Base-by-base conservation (phyloP, 1,140 invertebrate genomes). In the Vollenhovia emeryi region DNA sequence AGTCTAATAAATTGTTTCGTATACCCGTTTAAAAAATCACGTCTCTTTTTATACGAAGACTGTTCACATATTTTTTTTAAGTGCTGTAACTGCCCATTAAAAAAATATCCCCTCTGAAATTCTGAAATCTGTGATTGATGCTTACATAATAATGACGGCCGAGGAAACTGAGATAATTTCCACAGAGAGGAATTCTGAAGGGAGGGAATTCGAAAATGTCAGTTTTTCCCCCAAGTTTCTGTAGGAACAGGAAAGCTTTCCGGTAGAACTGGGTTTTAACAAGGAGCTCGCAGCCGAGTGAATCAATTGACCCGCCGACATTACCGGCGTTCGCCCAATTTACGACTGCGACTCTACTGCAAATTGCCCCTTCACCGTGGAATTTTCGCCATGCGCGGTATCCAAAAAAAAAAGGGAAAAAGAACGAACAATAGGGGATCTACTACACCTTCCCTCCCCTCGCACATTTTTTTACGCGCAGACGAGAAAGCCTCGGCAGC, bases 291-390 rank as follows among this genome's bases (percentile, higher is more conserved):
- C 40, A 40, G 27, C 18, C 30, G 40, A 64, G 40, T 78, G 59
- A 78, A 78, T 62, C 59, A 50, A 78, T 78, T 78, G 74, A 64
- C 27, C 40, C 75, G 24, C 33, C 43, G 43, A 66, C 43, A 50
- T 79, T 66, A 79, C 27, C 5, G 21, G 24, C 60, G 21, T 66
- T 50, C 75, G 43, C 24, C 7, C 43, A 66, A 66, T 79, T 79
- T 79, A 66, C 30, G 8, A 13, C 27, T 24, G 40, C n/a, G 27
- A 27, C 30, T 48, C 57, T 48, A 11, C 40, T 48, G 59, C 59
- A 66, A 79, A 79, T 66, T 50, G 75, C 30, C 33, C 45, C 60
- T 36, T 50, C 30, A 33, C 15, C 30, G 8, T 21, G 43, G 40
- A 76, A 62, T 52, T 79, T 68, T 79, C 15, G 13, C 5, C 27